These are phyloP conservation scores for Trimorus sp. DNA, from an alignment of 2,888 invertebrate species.

Conservation along the genomic window DNA sequence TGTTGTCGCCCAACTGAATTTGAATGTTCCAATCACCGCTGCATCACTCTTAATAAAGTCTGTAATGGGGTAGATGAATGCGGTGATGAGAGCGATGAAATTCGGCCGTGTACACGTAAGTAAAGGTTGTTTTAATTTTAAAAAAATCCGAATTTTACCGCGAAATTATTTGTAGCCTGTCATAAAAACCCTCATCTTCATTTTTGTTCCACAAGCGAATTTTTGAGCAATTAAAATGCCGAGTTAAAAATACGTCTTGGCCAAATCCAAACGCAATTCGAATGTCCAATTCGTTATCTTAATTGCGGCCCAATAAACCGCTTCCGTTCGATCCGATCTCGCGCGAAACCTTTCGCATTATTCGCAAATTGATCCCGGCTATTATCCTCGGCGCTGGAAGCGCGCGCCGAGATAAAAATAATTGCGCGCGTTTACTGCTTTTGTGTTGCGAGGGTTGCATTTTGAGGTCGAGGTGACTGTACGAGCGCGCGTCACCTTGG, in stretches of 20 bases:
- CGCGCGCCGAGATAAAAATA: slow-evolving; percentile 23
- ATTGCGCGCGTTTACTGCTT: slow-evolving; percentile 36
- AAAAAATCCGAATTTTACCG: too few species aligned
- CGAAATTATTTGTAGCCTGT: too few species aligned
- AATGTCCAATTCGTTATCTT: slow-evolving; percentile 18
- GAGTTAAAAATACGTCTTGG: too few species aligned
- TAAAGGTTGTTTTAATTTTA: slow-evolving; percentile 70
- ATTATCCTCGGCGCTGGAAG: slow-evolving; percentile 33
- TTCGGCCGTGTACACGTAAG: slow-evolving; percentile 90
- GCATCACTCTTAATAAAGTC: slow-evolving; percentile 88
- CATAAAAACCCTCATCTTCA: too few species aligned
- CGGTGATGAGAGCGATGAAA: slow-evolving; percentile 90
- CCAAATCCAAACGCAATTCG: too few species aligned
- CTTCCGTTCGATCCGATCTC: slow-evolving; percentile 31
- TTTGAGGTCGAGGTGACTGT: slow-evolving; percentile 63
- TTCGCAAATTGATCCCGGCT: slow-evolving; percentile 35
- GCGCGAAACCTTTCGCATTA: slow-evolving; percentile 23
- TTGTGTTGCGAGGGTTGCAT: slow-evolving; percentile 53
- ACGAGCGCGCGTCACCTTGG: slow-evolving; percentile 55
- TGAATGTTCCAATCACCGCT: slow-evolving; percentile 83
- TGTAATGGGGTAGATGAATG: slow-evolving; percentile 91
- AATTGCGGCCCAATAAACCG: slow-evolving; percentile 34
- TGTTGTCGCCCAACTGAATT: slow-evolving; percentile 83
- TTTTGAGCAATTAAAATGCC: too few species aligned
- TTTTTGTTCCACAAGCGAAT: too few species aligned